Conservation (phyloP, 2,797 vertebrate genomes). For the Urosaurus nigricauda region DNA sequence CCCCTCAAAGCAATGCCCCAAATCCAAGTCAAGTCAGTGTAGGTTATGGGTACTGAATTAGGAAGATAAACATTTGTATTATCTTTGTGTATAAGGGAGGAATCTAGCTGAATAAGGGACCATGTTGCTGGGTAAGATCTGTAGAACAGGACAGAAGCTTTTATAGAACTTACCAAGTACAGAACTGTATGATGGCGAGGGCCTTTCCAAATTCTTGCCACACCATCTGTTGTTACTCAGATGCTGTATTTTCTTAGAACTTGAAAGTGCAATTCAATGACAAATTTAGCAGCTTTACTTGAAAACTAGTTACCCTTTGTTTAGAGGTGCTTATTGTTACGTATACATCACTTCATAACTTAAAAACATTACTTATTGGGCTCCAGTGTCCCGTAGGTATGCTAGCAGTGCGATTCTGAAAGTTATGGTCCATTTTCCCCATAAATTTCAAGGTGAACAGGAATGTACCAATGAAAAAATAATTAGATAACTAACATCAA, state of each 20-base stretch:
- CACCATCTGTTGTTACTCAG: not conserved
- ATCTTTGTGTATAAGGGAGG: not conserved
- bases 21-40: not conserved
- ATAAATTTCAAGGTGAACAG: not conserved
- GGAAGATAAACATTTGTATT: not conserved
- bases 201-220: not conserved
- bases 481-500: not conserved
- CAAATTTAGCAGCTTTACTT: not conserved
- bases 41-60: not conserved
- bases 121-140: not conserved
- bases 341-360: too few species aligned
- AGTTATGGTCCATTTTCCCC: too few species aligned
- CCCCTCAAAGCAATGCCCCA: not conserved
- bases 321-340: not conserved
- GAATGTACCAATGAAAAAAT: not conserved
- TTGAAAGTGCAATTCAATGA: not conserved
- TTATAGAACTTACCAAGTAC: not conserved
- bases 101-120: not conserved
- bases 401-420: too few species aligned
- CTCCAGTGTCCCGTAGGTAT: too few species aligned
- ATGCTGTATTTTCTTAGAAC: not conserved
- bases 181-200: too few species aligned
- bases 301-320: not conserved
- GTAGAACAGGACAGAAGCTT: not conserved
- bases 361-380: too few species aligned